Percentiles rank a stretch among this genome's conserved stretches.
These are phyloP conservation scores for Scophthalmus maximus DNA, from an alignment of 2,113 vertebrate species.

Conservation along the genomic window DNA sequence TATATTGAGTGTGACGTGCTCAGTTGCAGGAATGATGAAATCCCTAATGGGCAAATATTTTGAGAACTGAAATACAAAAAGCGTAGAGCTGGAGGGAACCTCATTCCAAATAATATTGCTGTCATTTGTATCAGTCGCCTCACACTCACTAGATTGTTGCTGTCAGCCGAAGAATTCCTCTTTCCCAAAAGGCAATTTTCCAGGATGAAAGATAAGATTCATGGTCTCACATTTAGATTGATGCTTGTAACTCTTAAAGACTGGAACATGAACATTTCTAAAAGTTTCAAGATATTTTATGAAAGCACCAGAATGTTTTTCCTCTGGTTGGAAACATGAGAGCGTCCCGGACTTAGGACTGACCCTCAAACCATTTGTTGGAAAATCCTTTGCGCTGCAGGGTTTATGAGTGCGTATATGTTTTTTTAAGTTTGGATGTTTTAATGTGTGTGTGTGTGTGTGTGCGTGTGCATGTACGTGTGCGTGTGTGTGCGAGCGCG, in stretches of 20 bases:
- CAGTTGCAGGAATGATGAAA: slow-evolving; percentile 54
- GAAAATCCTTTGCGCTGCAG: slow-evolving; percentile 66
- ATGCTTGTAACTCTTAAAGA: slow-evolving; percentile 30
- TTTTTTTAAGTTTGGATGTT: slow-evolving; percentile 59
- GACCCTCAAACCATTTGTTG: slow-evolving; percentile 65
- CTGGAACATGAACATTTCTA: slow-evolving; percentile 23
- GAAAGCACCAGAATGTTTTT: slow-evolving; percentile 40
- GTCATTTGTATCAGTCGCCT: slow-evolving; percentile 50
- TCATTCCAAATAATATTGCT: slow-evolving; percentile 50
- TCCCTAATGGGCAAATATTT: slow-evolving; percentile 59
- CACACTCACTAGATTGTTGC: slow-evolving; percentile 23
- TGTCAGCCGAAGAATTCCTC: slow-evolving; percentile 28
- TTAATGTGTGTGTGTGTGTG: slow-evolving; percentile 37
- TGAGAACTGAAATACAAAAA: slow-evolving; percentile 51
- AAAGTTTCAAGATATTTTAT: slow-evolving; percentile 41
- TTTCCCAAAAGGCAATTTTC: slow-evolving; percentile 40
- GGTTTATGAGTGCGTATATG: slow-evolving; percentile 67
- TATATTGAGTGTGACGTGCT: slow-evolving; percentile 57
- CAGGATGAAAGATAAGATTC: slow-evolving; percentile 29
- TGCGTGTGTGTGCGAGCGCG: slow-evolving; percentile 25
- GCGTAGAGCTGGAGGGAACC: slow-evolving; percentile 21
- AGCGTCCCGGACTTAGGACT: slow-evolving; percentile 44
- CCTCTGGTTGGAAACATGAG: slow-evolving; percentile 59
- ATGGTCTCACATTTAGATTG: slow-evolving; percentile 23
- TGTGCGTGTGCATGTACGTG: slow-evolving; percentile 31